phyloP scores from a whole-genome alignment of 1,140 invertebrate species.

The Prorops nasuta region DNA sequence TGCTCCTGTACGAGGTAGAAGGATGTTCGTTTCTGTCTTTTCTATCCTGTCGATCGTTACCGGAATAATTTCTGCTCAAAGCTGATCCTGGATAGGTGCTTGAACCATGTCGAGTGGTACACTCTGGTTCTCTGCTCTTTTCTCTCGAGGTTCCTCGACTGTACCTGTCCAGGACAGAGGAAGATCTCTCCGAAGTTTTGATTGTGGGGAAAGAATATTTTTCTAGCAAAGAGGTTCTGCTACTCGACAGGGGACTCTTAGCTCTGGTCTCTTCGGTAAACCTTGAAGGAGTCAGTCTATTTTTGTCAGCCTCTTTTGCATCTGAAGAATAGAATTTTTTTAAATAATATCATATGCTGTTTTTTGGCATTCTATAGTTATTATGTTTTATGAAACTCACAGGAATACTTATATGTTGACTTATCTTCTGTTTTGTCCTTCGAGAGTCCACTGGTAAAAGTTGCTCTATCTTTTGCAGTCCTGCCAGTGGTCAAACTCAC shows the following conservation, averaged over 20 bases:
- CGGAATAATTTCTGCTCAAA: constrained; percentile 34
- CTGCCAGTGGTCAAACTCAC: constrained; percentile 30
- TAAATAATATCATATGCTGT: neutral
- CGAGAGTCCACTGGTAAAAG: constrained; percentile 38
- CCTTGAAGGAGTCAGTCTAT: constrained; percentile 34
- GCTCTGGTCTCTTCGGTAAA: constrained; percentile 39
- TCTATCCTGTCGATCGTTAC: constrained; percentile 35
- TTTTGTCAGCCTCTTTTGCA: constrained; percentile 42
- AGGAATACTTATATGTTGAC: constrained; percentile 39
- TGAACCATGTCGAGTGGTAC: constrained; percentile 36
- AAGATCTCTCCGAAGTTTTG: constrained; percentile 41
- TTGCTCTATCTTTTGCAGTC: constrained; percentile 32
- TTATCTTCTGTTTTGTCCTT: constrained; percentile 45
- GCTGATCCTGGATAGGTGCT: constrained; percentile 42
- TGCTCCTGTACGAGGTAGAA: constrained; percentile 31
- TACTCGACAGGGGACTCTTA: constrained; percentile 40
- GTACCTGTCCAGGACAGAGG: constrained; percentile 47
- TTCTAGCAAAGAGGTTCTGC: constrained; percentile 41
- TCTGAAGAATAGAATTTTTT: constrained; percentile 19
- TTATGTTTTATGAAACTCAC: constrained; percentile 35
- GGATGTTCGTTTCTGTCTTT: constrained; percentile 39
- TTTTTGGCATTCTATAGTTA: too few species aligned
- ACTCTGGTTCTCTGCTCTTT: constrained; percentile 42
- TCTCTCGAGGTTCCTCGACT: constrained; percentile 39
- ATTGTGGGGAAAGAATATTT: constrained; percentile 40